Percentiles rank a stretch among this genome's conserved stretches.
phyloP scores from a whole-genome alignment of 2,797 vertebrate genomes.

The Hyperoplus lanceolatus region DNA sequence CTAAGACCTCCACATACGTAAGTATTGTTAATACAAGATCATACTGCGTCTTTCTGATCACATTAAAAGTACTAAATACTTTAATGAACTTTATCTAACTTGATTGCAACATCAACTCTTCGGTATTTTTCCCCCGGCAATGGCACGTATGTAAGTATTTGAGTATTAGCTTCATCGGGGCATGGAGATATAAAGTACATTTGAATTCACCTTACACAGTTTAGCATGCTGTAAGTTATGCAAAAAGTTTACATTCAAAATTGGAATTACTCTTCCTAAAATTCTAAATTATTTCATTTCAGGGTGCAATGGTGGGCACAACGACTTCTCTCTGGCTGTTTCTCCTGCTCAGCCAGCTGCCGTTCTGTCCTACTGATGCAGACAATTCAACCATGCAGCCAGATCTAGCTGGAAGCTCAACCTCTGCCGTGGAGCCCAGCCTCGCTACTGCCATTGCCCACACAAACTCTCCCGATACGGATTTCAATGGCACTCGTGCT shows the following conservation, averaged over 20 bases:
- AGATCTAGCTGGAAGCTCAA: neutral
- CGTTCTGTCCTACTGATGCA: neutral
- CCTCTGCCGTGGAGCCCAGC: neutral
- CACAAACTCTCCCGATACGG: neutral
- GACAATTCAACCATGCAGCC: constrained; percentile 12
- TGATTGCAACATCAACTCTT: neutral
- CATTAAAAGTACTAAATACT: neutral
- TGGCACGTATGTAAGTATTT: neutral
- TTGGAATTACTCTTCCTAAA: neutral
- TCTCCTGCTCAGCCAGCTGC: constrained; percentile 60
- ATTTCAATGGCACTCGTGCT: constrained; percentile 3
- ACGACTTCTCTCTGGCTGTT: constrained; percentile 55
- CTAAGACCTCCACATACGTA: constrained; percentile 5
- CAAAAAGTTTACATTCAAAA: neutral
- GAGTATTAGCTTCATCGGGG: too few species aligned
- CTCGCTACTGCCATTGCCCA: neutral
- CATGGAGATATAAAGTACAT: too few species aligned
- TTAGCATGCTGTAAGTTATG: neutral
- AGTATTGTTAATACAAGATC: constrained; percentile 33
- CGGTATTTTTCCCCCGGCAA: too few species aligned
- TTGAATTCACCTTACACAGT: neutral
- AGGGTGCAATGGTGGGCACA: constrained; percentile 68
- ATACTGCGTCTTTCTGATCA: neutral
- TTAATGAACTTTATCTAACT: neutral
- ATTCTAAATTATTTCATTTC: constrained; percentile 34